These are phyloP conservation scores for Venturia canescens DNA, from an alignment of 1,140 invertebrate genomes.

Conservation along the genomic window DNA sequence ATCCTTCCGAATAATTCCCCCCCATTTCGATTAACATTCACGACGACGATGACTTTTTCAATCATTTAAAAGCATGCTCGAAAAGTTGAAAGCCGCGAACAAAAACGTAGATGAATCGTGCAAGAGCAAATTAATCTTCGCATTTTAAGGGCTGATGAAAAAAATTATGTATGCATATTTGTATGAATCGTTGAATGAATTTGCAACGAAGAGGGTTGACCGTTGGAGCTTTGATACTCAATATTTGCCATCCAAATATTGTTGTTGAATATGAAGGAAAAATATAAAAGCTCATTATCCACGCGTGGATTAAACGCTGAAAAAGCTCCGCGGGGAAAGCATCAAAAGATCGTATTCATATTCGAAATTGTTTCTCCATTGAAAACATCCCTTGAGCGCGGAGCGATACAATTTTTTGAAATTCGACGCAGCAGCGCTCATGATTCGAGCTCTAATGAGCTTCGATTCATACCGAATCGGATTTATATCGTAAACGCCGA, in stretches of 20 bases:
- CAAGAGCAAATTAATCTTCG: too few relatives aligned
- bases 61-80: too few relatives aligned
- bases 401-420: too few relatives aligned
- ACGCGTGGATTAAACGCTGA: constrained; percentile 47
- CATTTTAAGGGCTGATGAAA: not conserved
- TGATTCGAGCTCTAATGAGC: not conserved
- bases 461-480: not conserved
- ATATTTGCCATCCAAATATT: constrained; percentile 11
- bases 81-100: too few relatives aligned
- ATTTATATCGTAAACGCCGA: not conserved
- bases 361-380: not conserved
- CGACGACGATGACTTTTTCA: too few relatives aligned
- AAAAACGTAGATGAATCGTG: too few relatives aligned
- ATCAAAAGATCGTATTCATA: constrained; percentile 32
- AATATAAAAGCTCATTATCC: constrained; percentile 48
- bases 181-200: not conserved
- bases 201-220: not conserved
- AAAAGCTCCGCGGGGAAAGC: constrained; percentile 45
- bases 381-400: too few relatives aligned
- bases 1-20: too few relatives aligned
- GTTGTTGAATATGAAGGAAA: constrained; percentile 17
- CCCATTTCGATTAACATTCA: too few relatives aligned
- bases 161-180: not conserved
- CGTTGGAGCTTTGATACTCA: not conserved
- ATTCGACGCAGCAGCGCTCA: too few relatives aligned